Evolutionary conservation across 2,113 vertebrate genomes (phyloP), one percentile per base, ranked within the genome.

Genomic region (Onychostoma macrolepis): DNA sequence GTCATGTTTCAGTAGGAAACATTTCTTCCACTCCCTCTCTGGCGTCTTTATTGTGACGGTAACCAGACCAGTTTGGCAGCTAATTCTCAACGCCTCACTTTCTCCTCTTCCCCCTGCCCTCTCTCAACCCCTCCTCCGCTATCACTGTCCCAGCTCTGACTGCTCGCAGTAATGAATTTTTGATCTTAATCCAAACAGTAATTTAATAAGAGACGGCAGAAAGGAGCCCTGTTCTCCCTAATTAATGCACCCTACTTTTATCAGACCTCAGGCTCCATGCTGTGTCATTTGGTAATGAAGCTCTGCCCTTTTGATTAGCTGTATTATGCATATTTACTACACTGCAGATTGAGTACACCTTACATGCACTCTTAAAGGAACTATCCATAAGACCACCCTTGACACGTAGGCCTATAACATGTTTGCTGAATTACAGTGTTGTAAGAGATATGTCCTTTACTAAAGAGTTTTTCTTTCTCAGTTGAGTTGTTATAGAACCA

Each of bases 111-210:
- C 43, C 21, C n/a, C 33, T 76, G 48, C 71, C 48, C 79, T 75
- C n/a, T 63, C 58, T 41, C 50, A 41, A 48, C 84, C 75, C 58
- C 87, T 83, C 58, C 72, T 85, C 84, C 61, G 79, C 71, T 84
- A 88, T 90, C 81, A 50, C 79, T 87, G 88, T 88, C 89, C 91
- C 83, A 87, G 88, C 88, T 89, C 89, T 88, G 88, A 89, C 88
- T 79, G 87, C 85, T 86, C 84, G 43, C 88, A 75, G 91, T 92
- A 92, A 92, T 93, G 90, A 92, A 92, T 92, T 92, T 92, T 91
- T 91, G 89, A 92, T 93, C 93, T 92, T 91, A 92, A 93, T 93
- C 91, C 92, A 93, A 93, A 93, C 91, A 92, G 91, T 93, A 93
- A 93, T 93, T 92, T 92, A 91, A 91, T 92, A 90, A 89, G 84